phyloP scores from a whole-genome alignment of 2,797 vertebrate species.

The Hyperoplus lanceolatus region DNA sequence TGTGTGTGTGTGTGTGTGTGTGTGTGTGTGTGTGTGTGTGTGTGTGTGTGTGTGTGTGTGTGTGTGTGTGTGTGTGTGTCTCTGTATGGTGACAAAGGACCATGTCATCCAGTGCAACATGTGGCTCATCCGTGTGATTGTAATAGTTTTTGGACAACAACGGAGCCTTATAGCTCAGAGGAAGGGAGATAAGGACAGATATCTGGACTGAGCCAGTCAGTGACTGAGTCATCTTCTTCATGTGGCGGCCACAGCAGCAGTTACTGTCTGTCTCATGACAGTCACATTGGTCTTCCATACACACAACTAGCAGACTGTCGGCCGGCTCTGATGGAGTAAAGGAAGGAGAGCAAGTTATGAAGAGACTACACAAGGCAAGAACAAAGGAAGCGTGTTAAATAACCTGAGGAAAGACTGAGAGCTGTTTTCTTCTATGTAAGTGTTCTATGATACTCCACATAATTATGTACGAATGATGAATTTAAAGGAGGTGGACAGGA shows the following conservation, averaged over 20 bases:
- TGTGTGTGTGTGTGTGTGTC: too few species aligned
- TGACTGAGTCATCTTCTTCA: conserved; percentile 19
- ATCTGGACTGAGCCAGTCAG: conserved; percentile 31
- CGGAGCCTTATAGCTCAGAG: too few species aligned
- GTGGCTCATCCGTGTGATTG: too few species aligned
- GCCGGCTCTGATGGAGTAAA: neutral
- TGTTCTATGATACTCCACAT: neutral
- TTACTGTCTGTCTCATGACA: conserved; percentile 26
- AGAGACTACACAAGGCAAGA: neutral
- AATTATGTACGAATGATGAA: neutral
- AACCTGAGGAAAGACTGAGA: conserved; percentile 1
- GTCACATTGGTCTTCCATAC: conserved; percentile 20
- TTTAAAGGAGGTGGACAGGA: neutral
- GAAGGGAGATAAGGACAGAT: neutral
- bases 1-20: too few species aligned
- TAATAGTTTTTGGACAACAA: too few species aligned
- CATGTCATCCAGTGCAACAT: too few species aligned
- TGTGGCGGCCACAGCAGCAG: conserved; percentile 22
- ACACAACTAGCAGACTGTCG: neutral
- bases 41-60: too few species aligned
- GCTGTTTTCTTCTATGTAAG: conserved; percentile 15
- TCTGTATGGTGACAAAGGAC: too few species aligned
- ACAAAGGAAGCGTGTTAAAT: neutral
- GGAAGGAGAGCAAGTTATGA: neutral
- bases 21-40: too few species aligned